Evolutionary conservation across 2,888 invertebrate species (phyloP), one percentile per base, ranked within the genome.

Genomic region (Chrysolina haemoptera): DNA sequence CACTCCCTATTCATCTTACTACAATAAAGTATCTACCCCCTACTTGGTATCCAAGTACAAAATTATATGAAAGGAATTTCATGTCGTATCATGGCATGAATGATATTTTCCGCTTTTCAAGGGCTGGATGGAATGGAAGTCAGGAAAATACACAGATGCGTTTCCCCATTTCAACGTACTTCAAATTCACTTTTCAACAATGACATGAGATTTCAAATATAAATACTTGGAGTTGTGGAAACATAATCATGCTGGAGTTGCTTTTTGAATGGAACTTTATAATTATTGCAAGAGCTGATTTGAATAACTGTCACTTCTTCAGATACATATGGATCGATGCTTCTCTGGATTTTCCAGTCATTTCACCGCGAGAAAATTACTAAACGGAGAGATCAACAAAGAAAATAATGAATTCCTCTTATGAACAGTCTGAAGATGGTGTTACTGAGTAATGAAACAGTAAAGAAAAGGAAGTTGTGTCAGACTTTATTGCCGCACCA

Each of bases 41-140:
- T 71, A 59, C 62, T 69, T 71, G 69, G 66, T 66, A 69, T 75
- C 66, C 64, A 71, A 74, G 62, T 69, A 75, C 59, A 40, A 67
- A 74, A 71, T 74, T 71, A 68, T 71, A 71, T 74, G 74, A 74
- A 71, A 75, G 75, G 75, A 75, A 75, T 75, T 69, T 67, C 68
- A 66, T 75, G 71, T 75, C 66, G 66, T 69, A 68, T 59, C 62
- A 71, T 69, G 68, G 48, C 62, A 65, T 50, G 71, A 71, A 65
- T 62, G 71, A 74, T 74, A 74, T 68, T 59, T 68, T 18, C 55
- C 63, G 59, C 71, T 68, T 53, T 74, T 71, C 71, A 65, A 65
- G 64, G 43, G 65, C 59, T 64, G 59, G 46, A 74, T 70, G 59
- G 63, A 68, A 74, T 68, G 63, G 70, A 46, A 40, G 55, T 59